Percentiles rank a stretch among this genome's conserved stretches.
Evolutionary conservation across 2,797 vertebrate genomes (phyloP).

Genomic region (Pseudochromis fuscus): DNA sequence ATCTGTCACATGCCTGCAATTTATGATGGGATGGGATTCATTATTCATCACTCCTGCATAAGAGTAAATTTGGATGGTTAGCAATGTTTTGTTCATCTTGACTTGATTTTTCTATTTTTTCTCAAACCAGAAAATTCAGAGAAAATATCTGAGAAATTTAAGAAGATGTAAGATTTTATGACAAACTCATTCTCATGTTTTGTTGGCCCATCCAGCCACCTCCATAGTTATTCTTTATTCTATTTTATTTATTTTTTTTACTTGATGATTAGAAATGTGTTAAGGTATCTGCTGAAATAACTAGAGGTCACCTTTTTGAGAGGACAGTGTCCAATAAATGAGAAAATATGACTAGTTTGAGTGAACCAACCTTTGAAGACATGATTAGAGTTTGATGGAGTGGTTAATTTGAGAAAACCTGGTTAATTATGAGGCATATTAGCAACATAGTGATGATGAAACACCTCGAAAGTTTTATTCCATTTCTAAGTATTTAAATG

Average conservation of each 20-base stretch:
- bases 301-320: neutral
- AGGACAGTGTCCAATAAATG: neutral
- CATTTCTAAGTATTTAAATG: constrained; percentile 11
- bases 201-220: neutral
- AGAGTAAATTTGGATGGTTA: too few species aligned
- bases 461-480: constrained; percentile 21
- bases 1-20: too few species aligned
- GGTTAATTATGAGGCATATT: constrained; percentile 25
- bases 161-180: too few species aligned
- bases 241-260: too few species aligned
- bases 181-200: too few species aligned
- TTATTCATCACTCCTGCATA: too few species aligned
- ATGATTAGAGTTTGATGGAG: constrained; percentile 7
- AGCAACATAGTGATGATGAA: constrained; percentile 27
- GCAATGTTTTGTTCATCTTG: too few species aligned
- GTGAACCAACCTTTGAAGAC: neutral
- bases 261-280: neutral
- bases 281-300: neutral
- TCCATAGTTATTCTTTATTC: too few species aligned
- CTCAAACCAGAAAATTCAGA: too few species aligned
- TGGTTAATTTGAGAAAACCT: constrained; percentile 4
- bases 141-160: too few species aligned
- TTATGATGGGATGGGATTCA: too few species aligned
- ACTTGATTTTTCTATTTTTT: too few species aligned
- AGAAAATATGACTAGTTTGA: constrained; percentile 5